Base-by-base conservation (phyloP, 2,797 vertebrate genomes). In the Hipposideros larvatus region DNA sequence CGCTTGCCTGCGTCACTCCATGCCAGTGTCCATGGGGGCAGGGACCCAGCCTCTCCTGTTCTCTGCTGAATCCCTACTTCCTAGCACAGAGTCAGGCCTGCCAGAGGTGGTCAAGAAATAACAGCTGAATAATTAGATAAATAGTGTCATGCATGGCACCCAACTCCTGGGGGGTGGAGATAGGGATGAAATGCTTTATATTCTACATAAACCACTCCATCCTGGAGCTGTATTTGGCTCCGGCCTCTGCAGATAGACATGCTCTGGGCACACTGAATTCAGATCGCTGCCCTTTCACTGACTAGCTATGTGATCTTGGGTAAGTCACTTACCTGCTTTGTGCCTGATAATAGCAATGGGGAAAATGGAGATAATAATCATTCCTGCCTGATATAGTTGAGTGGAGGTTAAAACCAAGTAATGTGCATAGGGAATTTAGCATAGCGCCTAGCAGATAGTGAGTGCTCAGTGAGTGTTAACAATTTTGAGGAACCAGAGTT, bases 31-130 rank as follows among this genome's bases (percentile, higher is more conserved):
- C 1, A 0, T n/a, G 37, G 63, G 21, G 4, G 1, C 63, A 19
- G 70, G 14, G 21, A 31, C 53, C 59, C n/a, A 34, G 41, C 48
- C 66, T 93, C 43, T 63, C 24, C 63, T 43, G 34, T 74, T 66
- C n/a, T 95, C 28, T 87, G 11, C 86, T 55, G 73, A 74, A n/a
- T 84, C 85, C 51, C 88, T 26, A 26, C 79, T 80, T 65, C 57
- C 55, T 18, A 46, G 41, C 71, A 34, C 14, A 63, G 21, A 26
- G 22, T 46, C 48, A 57, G 75, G 37, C n/a, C 53, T 94, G 65
- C 61, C 55, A 11, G 1, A 34, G n/a, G 41, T 34, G 34, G 19
- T 73, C 11, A 43, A 57, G 89, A 77, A 88, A 43, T 57, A 63
- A 28, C 28, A 43, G 37, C 71, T 83, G 43, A 90, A 31, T 80